Conservation (phyloP, 2,888 invertebrate species). For the Hypena proboscidalis region DNA sequence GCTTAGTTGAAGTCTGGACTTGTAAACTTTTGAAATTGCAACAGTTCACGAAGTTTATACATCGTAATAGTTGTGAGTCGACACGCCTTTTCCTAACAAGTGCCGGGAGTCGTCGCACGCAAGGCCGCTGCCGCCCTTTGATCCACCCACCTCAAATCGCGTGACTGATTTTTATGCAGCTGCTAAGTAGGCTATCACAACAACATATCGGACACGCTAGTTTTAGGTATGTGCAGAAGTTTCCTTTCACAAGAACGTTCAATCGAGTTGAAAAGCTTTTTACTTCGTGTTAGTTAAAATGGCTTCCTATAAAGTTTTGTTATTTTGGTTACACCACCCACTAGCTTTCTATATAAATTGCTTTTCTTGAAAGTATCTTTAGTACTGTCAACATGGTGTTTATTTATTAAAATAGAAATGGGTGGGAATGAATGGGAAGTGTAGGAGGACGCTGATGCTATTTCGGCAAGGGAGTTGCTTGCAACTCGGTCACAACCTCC, state of each 20-base stretch:
- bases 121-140: constrained; percentile 84
- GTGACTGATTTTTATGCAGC: constrained; percentile 78
- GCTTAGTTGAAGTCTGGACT: constrained; percentile 7
- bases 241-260: constrained; percentile 18
- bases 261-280: constrained; percentile 18
- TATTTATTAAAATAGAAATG: constrained; percentile 34
- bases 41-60: constrained; percentile 50
- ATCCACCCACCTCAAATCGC: constrained; percentile 84
- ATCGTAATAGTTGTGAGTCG: constrained; percentile 73
- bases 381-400: constrained; percentile 1
- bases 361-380: constrained; percentile 6
- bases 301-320: constrained; percentile 24
- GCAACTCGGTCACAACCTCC: constrained; percentile 86
- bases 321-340: constrained; percentile 6
- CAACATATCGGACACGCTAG: constrained; percentile 41
- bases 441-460: constrained; percentile 69
- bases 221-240: constrained; percentile 37
- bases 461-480: constrained; percentile 84
- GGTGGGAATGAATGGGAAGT: constrained; percentile 53
- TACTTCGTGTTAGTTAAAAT: constrained; percentile 25
- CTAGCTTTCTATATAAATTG: constrained; percentile 14
- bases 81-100: constrained; percentile 86
- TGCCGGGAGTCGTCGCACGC: constrained; percentile 83
- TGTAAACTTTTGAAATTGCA: constrained; percentile 47
- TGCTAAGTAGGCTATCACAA: constrained; percentile 52